phyloP scores from a whole-genome alignment of 2,113 vertebrate species.

The Sapajus apella region DNA sequence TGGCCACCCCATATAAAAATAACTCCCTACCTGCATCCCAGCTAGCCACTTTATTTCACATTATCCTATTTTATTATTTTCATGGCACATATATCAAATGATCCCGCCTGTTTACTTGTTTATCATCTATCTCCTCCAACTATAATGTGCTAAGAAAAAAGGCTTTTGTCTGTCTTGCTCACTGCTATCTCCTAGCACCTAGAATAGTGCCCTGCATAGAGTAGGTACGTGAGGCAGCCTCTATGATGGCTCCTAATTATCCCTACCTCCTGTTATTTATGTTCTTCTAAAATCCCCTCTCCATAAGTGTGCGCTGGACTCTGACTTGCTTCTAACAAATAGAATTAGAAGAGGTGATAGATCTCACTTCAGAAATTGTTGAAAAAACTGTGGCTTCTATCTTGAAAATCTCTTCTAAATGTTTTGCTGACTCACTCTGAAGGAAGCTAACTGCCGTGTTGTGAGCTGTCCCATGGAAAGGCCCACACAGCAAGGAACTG shows the following conservation, averaged over 20 bases:
- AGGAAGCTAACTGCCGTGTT: background rate
- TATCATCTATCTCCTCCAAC: background rate
- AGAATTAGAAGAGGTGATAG: background rate
- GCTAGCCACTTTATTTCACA: background rate
- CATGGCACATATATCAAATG: background rate
- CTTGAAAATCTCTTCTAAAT: background rate
- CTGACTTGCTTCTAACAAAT: background rate
- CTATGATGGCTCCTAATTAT: background rate
- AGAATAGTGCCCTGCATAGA: background rate
- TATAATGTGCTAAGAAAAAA: background rate
- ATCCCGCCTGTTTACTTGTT: background rate
- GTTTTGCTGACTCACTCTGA: background rate
- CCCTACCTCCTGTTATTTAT: background rate
- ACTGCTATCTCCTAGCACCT: background rate
- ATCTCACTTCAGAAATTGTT: background rate
- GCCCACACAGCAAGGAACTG: background rate
- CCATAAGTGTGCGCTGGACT: background rate
- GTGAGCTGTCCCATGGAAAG: background rate
- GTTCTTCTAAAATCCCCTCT: background rate
- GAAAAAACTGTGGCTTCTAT: background rate
- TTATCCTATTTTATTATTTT: slow-evolving; percentile 19
- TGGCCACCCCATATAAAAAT: background rate
- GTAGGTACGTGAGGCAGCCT: background rate
- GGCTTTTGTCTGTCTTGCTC: background rate
- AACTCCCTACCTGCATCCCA: background rate